phyloP scores from a whole-genome alignment of 2,113 vertebrate species.

The Panurus biarmicus region DNA sequence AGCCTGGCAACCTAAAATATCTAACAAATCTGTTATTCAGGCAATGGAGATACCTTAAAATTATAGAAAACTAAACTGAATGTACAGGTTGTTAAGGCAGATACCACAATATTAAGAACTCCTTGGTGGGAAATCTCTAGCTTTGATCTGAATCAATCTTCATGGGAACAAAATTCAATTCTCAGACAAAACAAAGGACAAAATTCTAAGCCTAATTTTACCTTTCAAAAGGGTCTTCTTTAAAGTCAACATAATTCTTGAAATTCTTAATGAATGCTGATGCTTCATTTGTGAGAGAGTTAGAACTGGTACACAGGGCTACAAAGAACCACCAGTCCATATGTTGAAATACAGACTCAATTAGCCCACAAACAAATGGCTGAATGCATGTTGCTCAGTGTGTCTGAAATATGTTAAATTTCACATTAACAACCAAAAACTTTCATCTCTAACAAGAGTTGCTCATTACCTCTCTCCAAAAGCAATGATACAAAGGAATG shows the following conservation, averaged over 20 bases:
- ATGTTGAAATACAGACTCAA: not conserved
- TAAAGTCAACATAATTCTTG: not conserved
- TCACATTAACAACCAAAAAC: not conserved
- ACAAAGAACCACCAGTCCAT: not conserved
- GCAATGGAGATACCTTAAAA: not conserved
- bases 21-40: not conserved
- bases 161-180: not conserved
- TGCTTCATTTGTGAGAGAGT: not conserved
- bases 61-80: not conserved
- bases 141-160: not conserved
- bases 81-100: not conserved
- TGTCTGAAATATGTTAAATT: not conserved
- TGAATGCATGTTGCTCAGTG: not conserved
- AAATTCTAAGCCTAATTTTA: not conserved
- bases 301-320: fast-evolving
- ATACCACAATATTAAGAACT: not conserved
- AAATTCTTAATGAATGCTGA: not conserved
- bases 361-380: not conserved
- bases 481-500: not conserved
- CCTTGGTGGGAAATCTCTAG: not conserved
- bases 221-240: not conserved
- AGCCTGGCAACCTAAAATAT: not conserved
- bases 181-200: not conserved
- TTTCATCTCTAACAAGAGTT: not conserved
- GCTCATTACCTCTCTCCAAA: not conserved